Evolutionary conservation across 2,797 vertebrate species (phyloP), one percentile per base, ranked within the genome.

Genomic region (Odontamblyopus lacepedii): DNA sequence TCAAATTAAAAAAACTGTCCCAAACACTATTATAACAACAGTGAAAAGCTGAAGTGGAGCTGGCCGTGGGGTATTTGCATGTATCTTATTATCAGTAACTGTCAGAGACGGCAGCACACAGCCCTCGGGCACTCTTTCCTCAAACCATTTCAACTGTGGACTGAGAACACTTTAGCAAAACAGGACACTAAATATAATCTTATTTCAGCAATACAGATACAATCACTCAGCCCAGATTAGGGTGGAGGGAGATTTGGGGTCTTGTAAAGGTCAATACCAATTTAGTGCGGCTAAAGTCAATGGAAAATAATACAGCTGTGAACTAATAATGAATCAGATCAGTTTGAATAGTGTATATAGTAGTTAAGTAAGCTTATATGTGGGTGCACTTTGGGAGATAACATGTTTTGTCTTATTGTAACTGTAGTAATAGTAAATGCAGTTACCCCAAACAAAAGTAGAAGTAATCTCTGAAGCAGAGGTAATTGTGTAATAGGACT

Each of bases 61-160:
- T 62, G 27, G 84, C 86, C 82, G 64, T 1, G n/a, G 16, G 72
- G 82, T 85, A 91, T 92, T 92, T 91, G 88, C 90, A 88, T 91
- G 87, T 82, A 64, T 89, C 85, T 87, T 29, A 88, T 92, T 89
- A 91, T 89, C 87, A 68, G 80, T 90, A 92, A 92, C 89, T 91
- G 91, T 91, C 89, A 91, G 74, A 87, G 77, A 83, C 85, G 77
- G 86, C 82, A 84, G 85, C 84, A 86, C 88, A 85, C 72, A 78
- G 83, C 88, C 86, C 75, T 48, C 83, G 84, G 91, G 86, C 84
- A 79, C 67, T 74, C 62, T 78, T 87, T 74, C 30, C 70, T 81
- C 78, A 77, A 80, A 78, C 67, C 77, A 78, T 73, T 75, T 71
- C 65, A 63, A 26, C 71, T 85, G 84, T 83, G 50, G 78, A 79